A percentile compares a stretch with the other conserved stretches of the same genome.
phyloP scores from a whole-genome alignment of 2,888 invertebrate genomes.

The Octonoba sinensis region DNA sequence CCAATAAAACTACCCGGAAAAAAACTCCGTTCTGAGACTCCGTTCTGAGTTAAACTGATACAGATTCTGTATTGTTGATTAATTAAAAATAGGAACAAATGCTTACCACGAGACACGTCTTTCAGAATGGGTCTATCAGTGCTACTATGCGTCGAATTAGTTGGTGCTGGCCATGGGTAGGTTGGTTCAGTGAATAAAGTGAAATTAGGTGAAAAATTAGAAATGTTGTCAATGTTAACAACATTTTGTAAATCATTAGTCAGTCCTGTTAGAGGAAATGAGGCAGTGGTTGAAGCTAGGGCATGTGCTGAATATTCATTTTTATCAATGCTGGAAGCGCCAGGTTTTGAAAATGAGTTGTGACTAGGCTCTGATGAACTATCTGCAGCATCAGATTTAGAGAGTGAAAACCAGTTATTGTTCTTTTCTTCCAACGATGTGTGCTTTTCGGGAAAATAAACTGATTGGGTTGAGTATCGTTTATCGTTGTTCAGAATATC shows the following conservation, averaged over 20 bases:
- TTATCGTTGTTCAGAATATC: no score
- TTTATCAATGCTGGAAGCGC: no score
- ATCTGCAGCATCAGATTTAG: no score
- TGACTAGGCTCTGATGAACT: constrained; percentile 6
- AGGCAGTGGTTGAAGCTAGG: neutral
- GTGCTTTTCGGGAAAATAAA: no score
- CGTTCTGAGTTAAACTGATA: no score
- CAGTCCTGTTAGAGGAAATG: neutral
- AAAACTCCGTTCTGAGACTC: no score
- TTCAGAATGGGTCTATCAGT: neutral
- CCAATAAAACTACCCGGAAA: no score
- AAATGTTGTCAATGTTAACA: neutral
- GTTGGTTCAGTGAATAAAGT: constrained; percentile 13
- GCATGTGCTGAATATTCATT: neutral
- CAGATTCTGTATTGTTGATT: no score
- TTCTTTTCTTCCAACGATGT: no score
- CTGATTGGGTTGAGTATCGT: no score
- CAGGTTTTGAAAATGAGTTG: neutral
- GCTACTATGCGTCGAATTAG: neutral
- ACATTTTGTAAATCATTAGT: neutral
- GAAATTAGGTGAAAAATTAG: constrained; percentile 8
- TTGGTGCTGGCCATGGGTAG: constrained; percentile 6
- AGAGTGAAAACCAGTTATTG: no score
- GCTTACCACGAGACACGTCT: neutral
- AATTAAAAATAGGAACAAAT: neutral